These are phyloP conservation scores for Sinotaia quadrata DNA, from an alignment of 2,888 invertebrate genomes.

Conservation along the genomic window DNA sequence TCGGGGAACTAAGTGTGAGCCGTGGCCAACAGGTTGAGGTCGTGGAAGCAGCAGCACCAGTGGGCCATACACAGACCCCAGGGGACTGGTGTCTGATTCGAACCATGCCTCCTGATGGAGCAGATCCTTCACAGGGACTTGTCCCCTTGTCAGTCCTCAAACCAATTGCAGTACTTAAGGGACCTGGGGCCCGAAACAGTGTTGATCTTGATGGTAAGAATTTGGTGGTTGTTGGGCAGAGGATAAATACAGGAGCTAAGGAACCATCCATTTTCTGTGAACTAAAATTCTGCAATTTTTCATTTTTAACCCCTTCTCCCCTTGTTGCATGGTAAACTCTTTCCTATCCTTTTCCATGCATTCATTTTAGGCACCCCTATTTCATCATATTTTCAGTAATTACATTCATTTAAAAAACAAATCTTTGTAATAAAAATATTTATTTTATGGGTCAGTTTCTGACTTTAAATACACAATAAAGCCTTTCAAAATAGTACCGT, in stretches of 20 bases:
- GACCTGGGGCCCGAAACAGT: conserved; percentile 65
- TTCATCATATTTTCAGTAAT: no score
- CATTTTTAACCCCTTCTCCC: not conserved
- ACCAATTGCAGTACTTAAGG: conserved; percentile 62
- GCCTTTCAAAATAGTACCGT: no score
- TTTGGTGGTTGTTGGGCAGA: not conserved
- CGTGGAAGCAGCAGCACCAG: conserved; percentile 78
- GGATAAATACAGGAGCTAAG: no score
- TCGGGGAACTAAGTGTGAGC: conserved; percentile 86
- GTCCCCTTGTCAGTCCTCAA: conserved; percentile 71
- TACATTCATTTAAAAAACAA: no score
- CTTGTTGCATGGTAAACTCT: no score
- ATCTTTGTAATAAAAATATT: no score
- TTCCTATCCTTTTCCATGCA: no score
- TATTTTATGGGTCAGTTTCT: no score
- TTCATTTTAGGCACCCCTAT: no score
- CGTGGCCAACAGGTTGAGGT: conserved; percentile 96
- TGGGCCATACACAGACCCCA: conserved; percentile 54
- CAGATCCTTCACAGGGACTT: conserved; percentile 67
- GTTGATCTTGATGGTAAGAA: conserved; percentile 70
- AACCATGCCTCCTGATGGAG: conserved; percentile 57
- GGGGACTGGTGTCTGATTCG: conserved; percentile 73
- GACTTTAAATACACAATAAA: no score
- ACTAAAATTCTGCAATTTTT: not conserved
- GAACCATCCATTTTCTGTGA: not conserved